phyloP scores from a whole-genome alignment of 2,888 invertebrate genomes.

The Eupithecia exiguata region DNA sequence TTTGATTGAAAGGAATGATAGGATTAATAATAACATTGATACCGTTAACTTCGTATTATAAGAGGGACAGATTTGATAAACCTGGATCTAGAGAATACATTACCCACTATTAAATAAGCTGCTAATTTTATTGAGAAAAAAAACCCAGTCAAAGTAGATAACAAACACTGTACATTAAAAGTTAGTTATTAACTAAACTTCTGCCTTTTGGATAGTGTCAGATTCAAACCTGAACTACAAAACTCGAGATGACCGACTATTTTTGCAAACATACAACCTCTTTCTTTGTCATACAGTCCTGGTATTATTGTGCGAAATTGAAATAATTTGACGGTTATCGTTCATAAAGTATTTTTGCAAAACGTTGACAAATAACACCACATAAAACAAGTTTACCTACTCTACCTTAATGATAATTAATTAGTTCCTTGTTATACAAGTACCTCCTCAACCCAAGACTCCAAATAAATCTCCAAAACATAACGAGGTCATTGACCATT shows the following conservation, averaged over 20 bases:
- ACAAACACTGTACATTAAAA: background rate
- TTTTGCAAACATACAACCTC: background rate
- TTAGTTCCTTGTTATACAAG: background rate
- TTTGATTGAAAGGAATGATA: constrained; percentile 50
- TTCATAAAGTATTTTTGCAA: background rate
- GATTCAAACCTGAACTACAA: background rate
- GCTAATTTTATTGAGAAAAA: background rate
- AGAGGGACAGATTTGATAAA: background rate
- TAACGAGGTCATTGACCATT: constrained; percentile 43
- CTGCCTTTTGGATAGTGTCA: background rate
- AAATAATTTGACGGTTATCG: constrained; percentile 8
- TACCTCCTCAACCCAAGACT: constrained; percentile 5
- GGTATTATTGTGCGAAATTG: constrained; percentile 26
- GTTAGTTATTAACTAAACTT: background rate
- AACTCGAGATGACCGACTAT: background rate
- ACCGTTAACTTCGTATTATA: background rate
- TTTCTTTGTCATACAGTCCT: background rate
- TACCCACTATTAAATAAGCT: background rate
- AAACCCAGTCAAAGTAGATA: background rate
- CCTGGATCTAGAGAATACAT: background rate
- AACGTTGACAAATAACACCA: background rate
- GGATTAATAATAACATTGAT: background rate
- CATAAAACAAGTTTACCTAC: constrained; percentile 2
- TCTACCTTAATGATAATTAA: constrained; percentile 22
- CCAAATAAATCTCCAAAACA: constrained; percentile 28